These are phyloP conservation scores for Germaria angustata DNA, from an alignment of 2,888 invertebrate genomes.

Conservation along the genomic window DNA sequence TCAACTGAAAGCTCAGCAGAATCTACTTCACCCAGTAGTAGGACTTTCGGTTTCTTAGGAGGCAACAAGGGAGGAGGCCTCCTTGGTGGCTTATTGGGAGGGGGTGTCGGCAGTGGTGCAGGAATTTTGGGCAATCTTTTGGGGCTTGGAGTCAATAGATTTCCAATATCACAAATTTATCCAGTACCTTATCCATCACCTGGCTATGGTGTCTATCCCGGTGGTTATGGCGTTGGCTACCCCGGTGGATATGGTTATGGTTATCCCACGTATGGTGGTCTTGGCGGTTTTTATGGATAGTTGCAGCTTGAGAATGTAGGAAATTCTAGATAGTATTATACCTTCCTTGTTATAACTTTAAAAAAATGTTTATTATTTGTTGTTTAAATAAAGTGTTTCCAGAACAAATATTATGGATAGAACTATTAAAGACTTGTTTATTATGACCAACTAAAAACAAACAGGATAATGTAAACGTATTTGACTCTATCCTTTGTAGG, in stretches of 20 bases:
- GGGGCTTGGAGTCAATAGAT: conserved; percentile 29
- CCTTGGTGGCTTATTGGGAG: conserved; percentile 42
- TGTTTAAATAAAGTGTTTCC: neutral
- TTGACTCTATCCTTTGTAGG: no score
- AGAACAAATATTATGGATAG: neutral
- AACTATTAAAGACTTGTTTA: neutral
- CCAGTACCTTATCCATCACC: neutral
- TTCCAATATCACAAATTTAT: neutral
- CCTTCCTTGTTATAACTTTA: conserved; percentile 27
- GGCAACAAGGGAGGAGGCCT: conserved; percentile 69
- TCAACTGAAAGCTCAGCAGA: neutral
- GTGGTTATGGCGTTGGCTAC: conserved; percentile 20
- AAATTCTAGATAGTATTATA: conserved; percentile 5
- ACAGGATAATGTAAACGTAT: no score
- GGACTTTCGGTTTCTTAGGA: conserved; percentile 71
- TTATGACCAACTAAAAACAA: no score
- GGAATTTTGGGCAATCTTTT: conserved; percentile 37
- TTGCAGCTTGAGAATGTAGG: neutral
- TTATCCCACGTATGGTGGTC: conserved; percentile 16
- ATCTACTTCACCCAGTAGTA: conserved; percentile 62
- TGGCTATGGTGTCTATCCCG: conserved; percentile 38
- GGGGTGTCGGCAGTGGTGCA: conserved; percentile 34
- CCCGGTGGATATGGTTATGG: conserved; percentile 34
- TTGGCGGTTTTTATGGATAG: conserved; percentile 36
- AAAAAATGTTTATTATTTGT: conserved; percentile 22